phyloP scores from a whole-genome alignment of 2,797 vertebrate species.

The Pyrrhura leucotis region DNA sequence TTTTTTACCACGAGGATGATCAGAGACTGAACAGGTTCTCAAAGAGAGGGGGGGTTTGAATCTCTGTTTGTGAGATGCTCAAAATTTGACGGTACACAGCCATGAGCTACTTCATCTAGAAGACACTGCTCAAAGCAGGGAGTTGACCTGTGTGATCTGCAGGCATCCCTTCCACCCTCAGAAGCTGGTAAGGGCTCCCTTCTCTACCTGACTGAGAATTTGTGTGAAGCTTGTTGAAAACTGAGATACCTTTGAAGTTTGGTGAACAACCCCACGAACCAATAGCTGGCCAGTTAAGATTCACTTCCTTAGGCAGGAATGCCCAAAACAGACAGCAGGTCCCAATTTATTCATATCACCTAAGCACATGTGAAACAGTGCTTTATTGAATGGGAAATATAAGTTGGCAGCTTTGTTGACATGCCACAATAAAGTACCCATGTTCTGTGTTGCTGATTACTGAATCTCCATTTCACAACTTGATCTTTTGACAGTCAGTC shows the following conservation, averaged over 20 bases:
- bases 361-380: not conserved
- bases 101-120: not conserved
- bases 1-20: not conserved
- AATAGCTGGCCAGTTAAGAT: not conserved
- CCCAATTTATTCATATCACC: not conserved
- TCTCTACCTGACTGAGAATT: not conserved
- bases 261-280: not conserved
- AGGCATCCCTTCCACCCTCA: not conserved
- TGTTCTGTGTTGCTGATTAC: not conserved
- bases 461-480: not conserved
- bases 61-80: not conserved
- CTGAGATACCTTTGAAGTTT: not conserved
- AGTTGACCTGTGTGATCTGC: not conserved
- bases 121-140: not conserved
- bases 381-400: not conserved
- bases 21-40: not conserved
- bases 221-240: not conserved
- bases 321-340: not conserved
- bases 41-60: not conserved
- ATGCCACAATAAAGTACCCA: not conserved
- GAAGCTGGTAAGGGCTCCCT: not conserved
- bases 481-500: not conserved
- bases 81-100: fast-evolving
- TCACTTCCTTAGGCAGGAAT: not conserved
- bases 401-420: not conserved